Evolutionary conservation across 2,888 invertebrate genomes (phyloP).

Genomic region (Hirtodrosophila cameraria): DNA sequence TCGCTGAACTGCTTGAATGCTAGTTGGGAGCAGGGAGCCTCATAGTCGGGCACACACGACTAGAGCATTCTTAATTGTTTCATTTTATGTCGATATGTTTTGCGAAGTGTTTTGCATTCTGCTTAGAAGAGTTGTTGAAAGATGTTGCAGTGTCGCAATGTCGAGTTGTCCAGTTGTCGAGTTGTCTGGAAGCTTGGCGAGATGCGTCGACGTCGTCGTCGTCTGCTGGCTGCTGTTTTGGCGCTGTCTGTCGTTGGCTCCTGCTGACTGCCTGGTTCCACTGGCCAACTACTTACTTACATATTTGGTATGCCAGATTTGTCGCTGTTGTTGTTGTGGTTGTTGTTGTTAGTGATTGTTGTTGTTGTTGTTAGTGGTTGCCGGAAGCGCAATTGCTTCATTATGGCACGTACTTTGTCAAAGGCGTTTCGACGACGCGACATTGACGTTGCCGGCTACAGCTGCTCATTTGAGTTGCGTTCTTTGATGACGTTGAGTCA

Average conservation of each 20-base stretch:
- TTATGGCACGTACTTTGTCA: conserved; percentile 83
- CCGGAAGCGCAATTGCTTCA: conserved; percentile 82
- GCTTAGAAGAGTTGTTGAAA: conserved; percentile 28
- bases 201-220: conserved; percentile 29
- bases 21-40: no score
- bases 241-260: conserved; percentile 21
- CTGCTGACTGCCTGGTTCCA: background rate
- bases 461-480: conserved; percentile 4
- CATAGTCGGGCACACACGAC: no score
- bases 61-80: no score
- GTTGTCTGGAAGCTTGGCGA: conserved; percentile 32
- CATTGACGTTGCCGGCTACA: conserved; percentile 25
- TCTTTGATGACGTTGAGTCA: conserved; percentile 51
- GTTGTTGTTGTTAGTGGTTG: conserved; percentile 64
- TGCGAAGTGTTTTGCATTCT: conserved; percentile 3
- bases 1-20: no score
- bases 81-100: no score
- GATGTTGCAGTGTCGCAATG: no score
- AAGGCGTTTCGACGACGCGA: conserved; percentile 70
- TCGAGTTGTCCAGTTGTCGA: no score
- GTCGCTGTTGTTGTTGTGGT: conserved; percentile 47
- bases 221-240: conserved; percentile 1
- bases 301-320: conserved; percentile 73
- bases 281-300: conserved; percentile 43
- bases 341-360: conserved; percentile 35